These are phyloP conservation scores for Gambelia wislizenii DNA, from an alignment of 2,797 vertebrate species.

Conservation along the genomic window DNA sequence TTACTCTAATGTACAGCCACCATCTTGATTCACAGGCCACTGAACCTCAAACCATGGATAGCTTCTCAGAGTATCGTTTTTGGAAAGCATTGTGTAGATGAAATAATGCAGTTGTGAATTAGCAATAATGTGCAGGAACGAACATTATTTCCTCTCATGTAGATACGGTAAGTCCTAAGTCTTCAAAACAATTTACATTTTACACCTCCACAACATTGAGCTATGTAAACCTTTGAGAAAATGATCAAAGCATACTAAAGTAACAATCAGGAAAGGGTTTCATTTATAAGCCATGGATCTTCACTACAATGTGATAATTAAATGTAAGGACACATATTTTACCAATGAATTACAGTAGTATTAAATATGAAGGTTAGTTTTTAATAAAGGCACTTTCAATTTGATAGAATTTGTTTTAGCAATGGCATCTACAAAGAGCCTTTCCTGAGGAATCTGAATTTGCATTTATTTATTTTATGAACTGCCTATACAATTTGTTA, in stretches of 20 bases:
- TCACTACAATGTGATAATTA: constrained; percentile 43
- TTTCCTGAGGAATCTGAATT: constrained; percentile 41
- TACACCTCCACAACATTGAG: background rate
- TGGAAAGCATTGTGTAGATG: no score
- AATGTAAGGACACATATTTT: constrained; percentile 25
- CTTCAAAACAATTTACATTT: background rate
- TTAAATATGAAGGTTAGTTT: constrained; percentile 14
- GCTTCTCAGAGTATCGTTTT: no score
- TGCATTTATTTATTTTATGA: constrained; percentile 13
- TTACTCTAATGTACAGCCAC: no score
- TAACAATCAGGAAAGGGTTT: constrained; percentile 12
- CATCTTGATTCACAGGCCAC: no score
- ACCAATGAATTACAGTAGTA: constrained; percentile 31
- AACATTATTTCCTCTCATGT: no score
- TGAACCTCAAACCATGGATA: no score
- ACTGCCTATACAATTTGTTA: background rate
- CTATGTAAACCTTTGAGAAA: constrained; percentile 3
- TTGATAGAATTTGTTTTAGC: constrained; percentile 18
- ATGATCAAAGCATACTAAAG: constrained; percentile 22
- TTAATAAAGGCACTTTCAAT: constrained; percentile 27
- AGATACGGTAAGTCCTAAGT: no score
- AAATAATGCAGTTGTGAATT: no score
- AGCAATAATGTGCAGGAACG: no score
- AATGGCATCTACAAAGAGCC: constrained; percentile 12
- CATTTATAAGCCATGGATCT: constrained; percentile 46